These are phyloP conservation scores for Trachelus tabidus DNA, from an alignment of 2,888 invertebrate genomes.

Conservation along the genomic window DNA sequence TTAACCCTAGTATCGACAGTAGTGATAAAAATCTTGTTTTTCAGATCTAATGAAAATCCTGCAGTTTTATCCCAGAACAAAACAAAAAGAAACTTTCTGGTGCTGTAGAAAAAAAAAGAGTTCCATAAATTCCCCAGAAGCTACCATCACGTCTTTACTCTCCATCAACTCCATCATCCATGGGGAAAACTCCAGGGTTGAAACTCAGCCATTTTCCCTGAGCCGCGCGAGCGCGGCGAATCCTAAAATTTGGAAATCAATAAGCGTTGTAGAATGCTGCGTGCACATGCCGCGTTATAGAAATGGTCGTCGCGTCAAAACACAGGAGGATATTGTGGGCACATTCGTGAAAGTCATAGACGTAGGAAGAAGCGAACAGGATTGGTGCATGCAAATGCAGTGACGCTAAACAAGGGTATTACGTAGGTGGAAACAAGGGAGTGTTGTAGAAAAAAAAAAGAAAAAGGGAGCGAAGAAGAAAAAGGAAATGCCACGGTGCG, in stretches of 20 bases:
- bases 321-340: constrained; percentile 37
- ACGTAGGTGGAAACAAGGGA: neutral
- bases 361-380: neutral
- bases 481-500: constrained; percentile 46
- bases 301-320: constrained; percentile 62
- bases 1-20: neutral
- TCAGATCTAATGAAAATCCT: neutral
- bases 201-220: neutral
- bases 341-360: neutral
- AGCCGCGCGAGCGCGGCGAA: constrained; percentile 24
- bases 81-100: neutral
- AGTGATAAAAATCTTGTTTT: neutral
- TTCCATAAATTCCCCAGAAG: neutral
- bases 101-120: neutral
- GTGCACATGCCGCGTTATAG: constrained; percentile 35
- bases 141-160: neutral
- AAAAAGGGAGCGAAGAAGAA: constrained; percentile 6
- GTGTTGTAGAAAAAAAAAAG: constrained; percentile 21
- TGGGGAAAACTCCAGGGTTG: neutral
- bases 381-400: neutral
- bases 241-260: constrained; percentile 62
- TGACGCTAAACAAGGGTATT: neutral
- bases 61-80: neutral
- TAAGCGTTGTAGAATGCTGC: constrained; percentile 53
- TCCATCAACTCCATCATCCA: neutral